Conservation (phyloP, 2,113 vertebrate genomes). For the Proteles cristata region DNA sequence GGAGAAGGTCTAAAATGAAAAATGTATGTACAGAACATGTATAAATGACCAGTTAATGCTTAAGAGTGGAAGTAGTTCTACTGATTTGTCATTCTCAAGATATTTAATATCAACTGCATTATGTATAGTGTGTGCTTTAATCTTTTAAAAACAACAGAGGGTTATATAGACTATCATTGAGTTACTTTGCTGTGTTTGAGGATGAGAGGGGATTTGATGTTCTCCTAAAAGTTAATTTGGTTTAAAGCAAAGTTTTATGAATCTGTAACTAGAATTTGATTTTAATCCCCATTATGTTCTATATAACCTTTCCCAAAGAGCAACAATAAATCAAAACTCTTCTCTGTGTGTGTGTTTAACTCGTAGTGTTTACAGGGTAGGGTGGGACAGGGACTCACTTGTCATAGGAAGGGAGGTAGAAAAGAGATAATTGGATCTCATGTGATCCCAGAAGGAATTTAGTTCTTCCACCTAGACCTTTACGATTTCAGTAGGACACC, state of each 20-base stretch:
- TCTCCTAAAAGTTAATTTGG: constrained; percentile 84
- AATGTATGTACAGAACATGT: constrained; percentile 79
- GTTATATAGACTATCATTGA: constrained; percentile 81
- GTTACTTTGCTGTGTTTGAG: constrained; percentile 76
- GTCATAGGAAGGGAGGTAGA: background rate
- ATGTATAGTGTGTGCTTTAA: constrained; percentile 85
- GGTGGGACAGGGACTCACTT: background rate
- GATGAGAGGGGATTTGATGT: constrained; percentile 55
- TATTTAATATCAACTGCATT: constrained; percentile 85
- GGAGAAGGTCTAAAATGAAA: constrained; percentile 73
- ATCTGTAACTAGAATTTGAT: constrained; percentile 86
- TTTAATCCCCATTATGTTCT: constrained; percentile 85
- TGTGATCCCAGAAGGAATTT: background rate
- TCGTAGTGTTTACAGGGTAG: background rate
- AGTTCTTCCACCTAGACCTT: constrained; percentile 76
- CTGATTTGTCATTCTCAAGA: constrained; percentile 80
- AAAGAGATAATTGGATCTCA: background rate
- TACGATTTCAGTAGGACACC: constrained; percentile 75
- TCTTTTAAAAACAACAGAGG: constrained; percentile 81
- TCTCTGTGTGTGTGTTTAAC: constrained; percentile 61
- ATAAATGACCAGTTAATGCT: constrained; percentile 80
- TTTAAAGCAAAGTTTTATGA: constrained; percentile 84
- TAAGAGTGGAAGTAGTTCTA: constrained; percentile 83
- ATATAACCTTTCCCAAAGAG: constrained; percentile 84
- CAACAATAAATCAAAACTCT: constrained; percentile 87